phyloP scores from a whole-genome alignment of 1,140 invertebrate genomes.

The fruit fly (Drosophila melanogaster) region DNA sequence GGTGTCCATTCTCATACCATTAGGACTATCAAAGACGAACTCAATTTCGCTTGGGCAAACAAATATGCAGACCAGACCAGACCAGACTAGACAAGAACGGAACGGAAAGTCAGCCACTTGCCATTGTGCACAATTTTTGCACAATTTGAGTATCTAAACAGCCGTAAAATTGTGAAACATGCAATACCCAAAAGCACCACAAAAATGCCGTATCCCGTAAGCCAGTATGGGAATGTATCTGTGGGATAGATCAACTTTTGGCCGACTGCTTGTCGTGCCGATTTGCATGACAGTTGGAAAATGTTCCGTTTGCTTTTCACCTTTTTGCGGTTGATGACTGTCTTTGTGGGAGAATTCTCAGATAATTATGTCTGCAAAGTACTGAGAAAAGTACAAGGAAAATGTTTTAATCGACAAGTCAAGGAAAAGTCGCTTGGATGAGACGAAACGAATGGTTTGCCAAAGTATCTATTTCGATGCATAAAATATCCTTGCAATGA shows the following conservation, averaged over 20 bases:
- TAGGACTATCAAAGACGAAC: slow-evolving; percentile 21
- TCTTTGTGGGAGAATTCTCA: slow-evolving; percentile 33
- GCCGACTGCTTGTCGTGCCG: slow-evolving; percentile 32
- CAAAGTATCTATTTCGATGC: background rate
- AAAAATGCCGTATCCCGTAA: slow-evolving; percentile 55
- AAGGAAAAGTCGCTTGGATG: no score
- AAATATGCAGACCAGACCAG: slow-evolving; percentile 34
- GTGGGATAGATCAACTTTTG: slow-evolving; percentile 33
- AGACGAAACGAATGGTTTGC: slow-evolving; percentile 5
- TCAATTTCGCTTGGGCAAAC: slow-evolving; percentile 44
- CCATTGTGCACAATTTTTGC: slow-evolving; percentile 35
- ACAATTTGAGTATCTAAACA: slow-evolving; percentile 76
- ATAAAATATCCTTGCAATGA: background rate
- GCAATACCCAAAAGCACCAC: slow-evolving; percentile 54
- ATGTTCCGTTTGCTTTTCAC: slow-evolving; percentile 33
- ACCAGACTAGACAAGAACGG: background rate
- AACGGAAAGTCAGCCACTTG: slow-evolving; percentile 20
- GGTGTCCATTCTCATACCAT: slow-evolving; percentile 22
- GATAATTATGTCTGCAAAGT: slow-evolving; percentile 33
- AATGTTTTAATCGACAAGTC: slow-evolving; percentile 20
- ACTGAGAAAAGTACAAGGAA: slow-evolving; percentile 17
- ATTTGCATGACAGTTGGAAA: slow-evolving; percentile 48
- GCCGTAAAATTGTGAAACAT: slow-evolving; percentile 75
- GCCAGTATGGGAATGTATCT: slow-evolving; percentile 41
- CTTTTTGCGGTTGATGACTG: slow-evolving; percentile 35